Evolutionary conservation across 2,888 invertebrate genomes (phyloP), one percentile per base, ranked within the genome.

Genomic region (Phengaris arion): DNA sequence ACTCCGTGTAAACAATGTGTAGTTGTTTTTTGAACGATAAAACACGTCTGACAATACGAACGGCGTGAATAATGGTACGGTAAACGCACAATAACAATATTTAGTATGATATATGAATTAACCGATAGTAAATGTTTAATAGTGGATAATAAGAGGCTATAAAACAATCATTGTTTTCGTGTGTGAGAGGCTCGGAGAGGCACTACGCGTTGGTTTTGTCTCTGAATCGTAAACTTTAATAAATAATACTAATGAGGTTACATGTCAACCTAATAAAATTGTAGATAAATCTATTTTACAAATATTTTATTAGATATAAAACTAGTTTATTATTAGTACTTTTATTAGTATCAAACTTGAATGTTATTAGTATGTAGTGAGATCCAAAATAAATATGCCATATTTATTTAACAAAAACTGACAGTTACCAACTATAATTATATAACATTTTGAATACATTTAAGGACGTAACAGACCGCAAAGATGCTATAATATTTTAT

Each of bases 1-100:
- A 83, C 86, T 83, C 85, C 86, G 87, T 87, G 87, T 86, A 87
- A 85, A 86, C 85, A 87, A 89, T 89, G 87, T 88, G 87, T 88
- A 85, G 86, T 86, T 86, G 85, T 84, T 83, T 84, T 86, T 69
- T 70, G 70, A 45, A 74, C 52, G 74, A 68, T 74, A 74, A 68
- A 74, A 74, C 68, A 74, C 52, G 68, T 45, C 68, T 15, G 54
- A 54, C 72, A 54, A 35, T 52, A 54, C 52, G 51, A 72, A 72
- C 52, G 13, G 22, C 52, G 54, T 52, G 51, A 35, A 54, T 52
- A 72, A 72, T 22, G 48, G 70, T 51, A 51, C 48, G 46, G 46
- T 51, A 51, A 70, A 22, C 70, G 10, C 12, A 51, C 48, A 51
- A 22, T 48, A 15, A 70, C 10, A 48, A 48, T 10, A 10, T 70